These are phyloP conservation scores for Operophtera brumata DNA, from an alignment of 2,888 invertebrate genomes.

Conservation along the genomic window DNA sequence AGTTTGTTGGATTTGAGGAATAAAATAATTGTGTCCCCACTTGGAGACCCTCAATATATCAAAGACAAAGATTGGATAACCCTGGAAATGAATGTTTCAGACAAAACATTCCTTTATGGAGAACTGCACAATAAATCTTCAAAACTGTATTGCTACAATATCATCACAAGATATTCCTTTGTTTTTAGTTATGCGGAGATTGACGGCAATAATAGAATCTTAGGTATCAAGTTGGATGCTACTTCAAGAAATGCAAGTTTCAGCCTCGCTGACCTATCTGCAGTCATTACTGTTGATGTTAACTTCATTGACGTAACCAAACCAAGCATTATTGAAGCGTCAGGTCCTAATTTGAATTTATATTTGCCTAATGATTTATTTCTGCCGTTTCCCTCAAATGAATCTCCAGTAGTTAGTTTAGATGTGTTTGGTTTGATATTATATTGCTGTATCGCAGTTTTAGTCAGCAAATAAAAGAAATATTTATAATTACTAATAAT, in stretches of 20 bases:
- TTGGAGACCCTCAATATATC: conserved; percentile 58
- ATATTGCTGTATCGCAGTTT: conserved; percentile 30
- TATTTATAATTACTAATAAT: conserved; percentile 67
- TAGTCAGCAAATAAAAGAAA: conserved; percentile 67
- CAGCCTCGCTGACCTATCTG: conserved; percentile 47
- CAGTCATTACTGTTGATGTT: conserved; percentile 59
- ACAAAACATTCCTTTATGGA: conserved; percentile 47
- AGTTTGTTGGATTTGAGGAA: conserved; percentile 41
- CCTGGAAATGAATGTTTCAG: conserved; percentile 33
- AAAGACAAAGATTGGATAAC: conserved; percentile 58
- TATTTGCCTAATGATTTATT: conserved; percentile 87
- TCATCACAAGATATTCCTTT: conserved; percentile 54
- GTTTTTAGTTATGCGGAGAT: conserved; percentile 53
- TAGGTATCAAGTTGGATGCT: conserved; percentile 44
- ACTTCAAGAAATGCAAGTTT: conserved; percentile 51
- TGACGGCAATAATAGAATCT: conserved; percentile 54
- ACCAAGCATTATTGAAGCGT: conserved; percentile 63
- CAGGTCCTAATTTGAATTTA: conserved; percentile 83
- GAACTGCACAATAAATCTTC: conserved; percentile 44
- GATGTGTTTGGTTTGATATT: conserved; percentile 36
- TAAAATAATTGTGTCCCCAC: conserved; percentile 53
- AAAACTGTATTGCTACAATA: conserved; percentile 57
- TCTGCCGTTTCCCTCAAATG: conserved; percentile 82
- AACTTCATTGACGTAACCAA: conserved; percentile 64
- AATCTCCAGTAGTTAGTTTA: conserved; percentile 26